Evolutionary conservation across 2,113 vertebrate genomes (phyloP).

Genomic region (Sphyrna mokarran): DNA sequence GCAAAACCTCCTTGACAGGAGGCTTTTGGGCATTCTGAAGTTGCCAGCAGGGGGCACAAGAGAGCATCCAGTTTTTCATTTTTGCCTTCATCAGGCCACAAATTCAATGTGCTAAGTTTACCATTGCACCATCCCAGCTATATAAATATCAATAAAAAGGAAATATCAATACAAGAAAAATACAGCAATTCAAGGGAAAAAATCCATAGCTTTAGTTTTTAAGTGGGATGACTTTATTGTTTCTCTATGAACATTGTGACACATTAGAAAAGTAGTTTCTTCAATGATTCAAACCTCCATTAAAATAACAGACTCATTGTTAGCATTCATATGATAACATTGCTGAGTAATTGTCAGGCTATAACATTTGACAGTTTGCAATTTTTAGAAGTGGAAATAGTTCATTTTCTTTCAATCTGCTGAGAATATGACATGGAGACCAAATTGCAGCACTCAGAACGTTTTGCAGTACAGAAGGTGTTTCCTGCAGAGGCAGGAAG

Average conservation of each 20-base stretch:
- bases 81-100: neutral
- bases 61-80: neutral
- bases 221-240: neutral
- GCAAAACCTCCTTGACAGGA: neutral
- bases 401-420: neutral
- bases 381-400: neutral
- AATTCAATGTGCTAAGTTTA: neutral
- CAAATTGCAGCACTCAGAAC: neutral
- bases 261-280: neutral
- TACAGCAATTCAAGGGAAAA: neutral
- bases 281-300: neutral
- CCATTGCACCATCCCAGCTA: neutral
- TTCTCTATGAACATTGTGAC: neutral
- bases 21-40: neutral
- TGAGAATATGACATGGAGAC: neutral
- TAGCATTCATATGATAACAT: neutral
- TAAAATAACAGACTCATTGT: neutral
- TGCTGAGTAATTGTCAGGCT: neutral
- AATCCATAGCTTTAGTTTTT: neutral
- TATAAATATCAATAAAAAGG: neutral
- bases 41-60: neutral
- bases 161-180: neutral
- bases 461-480: neutral
- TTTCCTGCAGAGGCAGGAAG: neutral
- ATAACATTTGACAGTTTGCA: neutral